Base-by-base conservation (phyloP, 64 coral and sea anemone species). In the Pocillopora verrucosa region DNA sequence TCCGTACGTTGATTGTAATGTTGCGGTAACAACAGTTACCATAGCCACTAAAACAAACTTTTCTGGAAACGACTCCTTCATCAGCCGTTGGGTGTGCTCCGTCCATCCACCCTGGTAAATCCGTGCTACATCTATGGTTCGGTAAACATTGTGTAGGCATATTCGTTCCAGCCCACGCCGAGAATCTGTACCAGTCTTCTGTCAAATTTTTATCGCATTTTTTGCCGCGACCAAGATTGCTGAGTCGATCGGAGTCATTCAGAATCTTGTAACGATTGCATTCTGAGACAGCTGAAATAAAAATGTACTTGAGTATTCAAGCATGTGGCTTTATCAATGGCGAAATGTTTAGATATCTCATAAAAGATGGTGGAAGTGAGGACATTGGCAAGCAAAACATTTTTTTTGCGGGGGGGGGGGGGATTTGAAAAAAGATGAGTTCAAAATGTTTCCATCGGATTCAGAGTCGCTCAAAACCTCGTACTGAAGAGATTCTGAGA, bases 151-250 rank as follows among this genome's bases (percentile, higher is more conserved):
- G 14, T 36, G 75, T 19, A 20, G 75, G n/a, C 36, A 89, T 77
- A 45, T 41, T 59, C 12, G 59, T 38, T 9, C 87, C 87, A 4
- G 87, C 87, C 9, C 1, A 2, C 13, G 75, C 87, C 25, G 26
- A 51, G 62, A 89, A 89, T 69, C 87, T 58, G 38, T 89, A 89
- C 87, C 87, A 89, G n/a, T 63, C 87, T 16, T 16, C 59, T 20
- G 15, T 72, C 11, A 51, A 37, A 10, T 75, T 10, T 22, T 87
- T 26, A 10, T 30, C 34, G 34, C 75, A 77, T 77, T 34, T 75
- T 0, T 1, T 0, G 13, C 15, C 2, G 35, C 14, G 6, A 13
- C 25, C 15, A 35, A 75, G 61, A 62, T 62, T 17, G 11, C 61
- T 12, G 61, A 3, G 61, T 22, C 86, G 38, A 61, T 75, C 65